Evolutionary conservation across 1,140 invertebrate genomes (phyloP).

Genomic region (Cryptotermes secundus): DNA sequence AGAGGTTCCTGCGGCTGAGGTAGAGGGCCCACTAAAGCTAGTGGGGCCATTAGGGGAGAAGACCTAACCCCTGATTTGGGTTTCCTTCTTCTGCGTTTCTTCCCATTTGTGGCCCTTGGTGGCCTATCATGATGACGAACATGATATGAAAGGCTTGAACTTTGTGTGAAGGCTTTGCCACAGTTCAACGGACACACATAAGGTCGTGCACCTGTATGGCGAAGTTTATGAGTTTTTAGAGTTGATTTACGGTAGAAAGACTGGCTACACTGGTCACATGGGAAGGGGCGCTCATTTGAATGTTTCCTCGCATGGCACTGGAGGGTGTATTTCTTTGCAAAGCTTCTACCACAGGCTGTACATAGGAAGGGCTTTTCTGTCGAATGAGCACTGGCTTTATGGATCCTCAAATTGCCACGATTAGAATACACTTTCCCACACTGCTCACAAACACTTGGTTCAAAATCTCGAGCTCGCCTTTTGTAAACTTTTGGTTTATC

Average conservation of each 20-base stretch:
- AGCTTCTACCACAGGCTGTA: constrained; percentile 24
- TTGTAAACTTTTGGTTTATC: constrained; percentile 3
- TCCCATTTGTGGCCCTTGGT: constrained; percentile 24
- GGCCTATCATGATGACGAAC: constrained; percentile 28
- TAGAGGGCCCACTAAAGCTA: neutral
- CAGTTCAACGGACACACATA: constrained; percentile 28
- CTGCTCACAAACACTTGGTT: constrained; percentile 28
- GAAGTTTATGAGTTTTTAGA: constrained; percentile 30
- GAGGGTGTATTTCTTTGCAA: constrained; percentile 32
- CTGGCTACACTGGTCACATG: constrained; percentile 47
- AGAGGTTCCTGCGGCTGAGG: neutral
- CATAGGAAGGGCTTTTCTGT: constrained; percentile 25
- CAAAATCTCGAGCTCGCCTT: constrained; percentile 22
- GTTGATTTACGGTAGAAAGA: constrained; percentile 44
- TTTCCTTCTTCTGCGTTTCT: constrained; percentile 22
- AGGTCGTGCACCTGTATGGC: constrained; percentile 31
- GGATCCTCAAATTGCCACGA: constrained; percentile 29
- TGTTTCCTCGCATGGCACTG: constrained; percentile 47
- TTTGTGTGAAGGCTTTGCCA: constrained; percentile 31
- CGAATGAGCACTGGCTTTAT: constrained; percentile 24
- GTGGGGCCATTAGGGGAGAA: neutral
- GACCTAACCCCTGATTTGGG: neutral
- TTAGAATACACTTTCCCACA: constrained; percentile 35
- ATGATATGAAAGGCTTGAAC: constrained; percentile 28
- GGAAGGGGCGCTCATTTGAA: constrained; percentile 52